Evolutionary conservation across 2,797 vertebrate genomes (phyloP).

Genomic region (Hirundo rustica): DNA sequence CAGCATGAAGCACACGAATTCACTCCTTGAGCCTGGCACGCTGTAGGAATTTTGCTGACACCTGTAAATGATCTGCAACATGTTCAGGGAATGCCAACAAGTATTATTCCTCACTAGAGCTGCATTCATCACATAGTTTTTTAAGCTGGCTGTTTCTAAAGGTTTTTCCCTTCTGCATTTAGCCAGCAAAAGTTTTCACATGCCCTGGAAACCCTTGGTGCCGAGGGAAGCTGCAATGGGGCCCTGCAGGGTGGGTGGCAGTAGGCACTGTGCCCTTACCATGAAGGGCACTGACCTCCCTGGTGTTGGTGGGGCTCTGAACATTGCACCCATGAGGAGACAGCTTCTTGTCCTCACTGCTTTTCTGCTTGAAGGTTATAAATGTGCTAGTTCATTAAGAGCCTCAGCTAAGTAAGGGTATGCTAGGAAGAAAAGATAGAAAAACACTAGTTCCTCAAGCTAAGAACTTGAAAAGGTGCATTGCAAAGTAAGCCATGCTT

Average conservation of each 20-base stretch:
- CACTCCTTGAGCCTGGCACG: not conserved
- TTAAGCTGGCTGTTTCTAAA: not conserved
- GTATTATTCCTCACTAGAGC: not conserved
- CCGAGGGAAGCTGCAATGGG: not conserved
- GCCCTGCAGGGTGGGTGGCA: not conserved
- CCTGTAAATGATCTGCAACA: slow-evolving; percentile 34
- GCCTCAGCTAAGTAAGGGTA: fast-evolving
- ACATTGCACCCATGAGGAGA: fast-evolving
- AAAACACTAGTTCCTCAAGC: not conserved
- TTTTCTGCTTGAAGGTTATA: not conserved
- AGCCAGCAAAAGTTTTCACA: not conserved
- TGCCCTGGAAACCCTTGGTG: not conserved
- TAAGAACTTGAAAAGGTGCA: not conserved
- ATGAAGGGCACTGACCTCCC: fast-evolving
- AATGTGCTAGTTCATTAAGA: not conserved
- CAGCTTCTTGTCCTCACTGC: not conserved
- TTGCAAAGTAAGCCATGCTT: not conserved
- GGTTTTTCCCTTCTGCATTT: not conserved
- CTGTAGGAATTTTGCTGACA: slow-evolving; percentile 36
- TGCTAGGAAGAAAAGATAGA: not conserved
- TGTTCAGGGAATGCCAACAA: slow-evolving; percentile 23
- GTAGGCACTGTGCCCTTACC: fast-evolving
- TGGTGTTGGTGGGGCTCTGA: not conserved
- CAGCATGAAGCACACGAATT: not conserved
- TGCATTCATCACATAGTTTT: slow-evolving; percentile 22